Evolutionary conservation across 2,888 invertebrate species (phyloP), one percentile per base, ranked within the genome.

Genomic region (Drosophila demipolita): DNA sequence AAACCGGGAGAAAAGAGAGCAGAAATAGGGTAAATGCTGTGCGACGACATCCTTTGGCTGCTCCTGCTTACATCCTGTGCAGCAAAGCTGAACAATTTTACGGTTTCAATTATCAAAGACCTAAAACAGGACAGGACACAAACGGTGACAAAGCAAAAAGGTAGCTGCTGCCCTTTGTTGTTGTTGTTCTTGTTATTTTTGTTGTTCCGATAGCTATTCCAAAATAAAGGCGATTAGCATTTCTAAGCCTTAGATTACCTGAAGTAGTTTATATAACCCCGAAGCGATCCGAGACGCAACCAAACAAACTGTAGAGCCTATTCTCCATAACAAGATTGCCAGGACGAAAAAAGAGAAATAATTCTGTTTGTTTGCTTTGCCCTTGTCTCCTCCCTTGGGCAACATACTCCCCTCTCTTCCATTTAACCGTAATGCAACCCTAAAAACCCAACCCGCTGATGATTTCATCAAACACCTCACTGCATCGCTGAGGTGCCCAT

Each of bases 181-280:
- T 68, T 64, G 61, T 68, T 64, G 66, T 64, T 64, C 53, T 29
- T 59, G 36, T 36, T 52, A 53, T 60, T 50, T 5, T 20, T 62
- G 58, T 62, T 69, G 79, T 74, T 48, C 65, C 64, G n/a, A 29
- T 64, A 42, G 64, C 49, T 70, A 45, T 60, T 48, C 72, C 64
- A 63, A 78, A 89, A 90, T 90, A 90, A 90, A 86, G 85, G 86
- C 90, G 87, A 87, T 87, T 87, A 87, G 87, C 87, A 87, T 90
- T 87, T 87, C 89, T 89, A 87, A 87, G 87, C 87, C 89, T 79
- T 86, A 90, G 87, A 87, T 87, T 87, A 87, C 87, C 90, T 90
- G 90, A 90, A 90, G 89, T 89, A 90, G 90, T 85, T 88, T 88
- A 85, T 89, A 88, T 80, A 85, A 68, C 70, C 77, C 74, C 40